Conservation (phyloP, 37 sponge, comb jelly and placozoan species). For the Cliona cf. orientalis region DNA sequence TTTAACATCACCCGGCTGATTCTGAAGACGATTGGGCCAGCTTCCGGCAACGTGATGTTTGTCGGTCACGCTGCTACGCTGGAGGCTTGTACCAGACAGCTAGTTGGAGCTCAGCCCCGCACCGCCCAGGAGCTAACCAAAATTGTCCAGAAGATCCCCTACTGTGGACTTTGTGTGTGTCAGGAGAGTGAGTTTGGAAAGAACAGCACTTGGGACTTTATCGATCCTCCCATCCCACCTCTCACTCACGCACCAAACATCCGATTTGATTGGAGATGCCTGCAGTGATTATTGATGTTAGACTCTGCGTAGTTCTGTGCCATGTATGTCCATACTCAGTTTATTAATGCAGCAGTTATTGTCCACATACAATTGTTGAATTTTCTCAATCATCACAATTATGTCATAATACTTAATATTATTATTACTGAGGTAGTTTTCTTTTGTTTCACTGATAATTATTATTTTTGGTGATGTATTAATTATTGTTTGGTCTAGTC, state of each 20-base stretch:
- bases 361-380: too few relatives aligned
- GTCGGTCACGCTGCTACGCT: constrained; percentile 92
- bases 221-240: constrained; percentile 85
- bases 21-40: constrained; percentile 56
- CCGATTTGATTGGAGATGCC: constrained; percentile 87
- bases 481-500: too few relatives aligned
- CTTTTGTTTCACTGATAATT: too few relatives aligned
- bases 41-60: constrained; percentile 73
- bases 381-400: too few relatives aligned
- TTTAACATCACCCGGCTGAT: constrained; percentile 74
- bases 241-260: constrained; percentile 94
- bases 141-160: constrained; percentile 91
- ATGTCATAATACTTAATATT: too few relatives aligned
- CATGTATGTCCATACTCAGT: too few relatives aligned
- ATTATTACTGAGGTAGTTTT: too few relatives aligned
- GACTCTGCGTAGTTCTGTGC: too few relatives aligned
- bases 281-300: constrained; percentile 55
- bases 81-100: constrained; percentile 86
- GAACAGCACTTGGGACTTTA: constrained; percentile 80
- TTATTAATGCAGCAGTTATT: too few relatives aligned
- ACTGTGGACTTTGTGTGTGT: constrained; percentile 80
- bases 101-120: constrained; percentile 81
- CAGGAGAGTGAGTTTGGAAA: constrained; percentile 78
- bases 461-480: too few relatives aligned
- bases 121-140: constrained; percentile 81